Evolutionary conservation across 2,113 vertebrate species (phyloP).

Genomic region (Leiothrix lutea): DNA sequence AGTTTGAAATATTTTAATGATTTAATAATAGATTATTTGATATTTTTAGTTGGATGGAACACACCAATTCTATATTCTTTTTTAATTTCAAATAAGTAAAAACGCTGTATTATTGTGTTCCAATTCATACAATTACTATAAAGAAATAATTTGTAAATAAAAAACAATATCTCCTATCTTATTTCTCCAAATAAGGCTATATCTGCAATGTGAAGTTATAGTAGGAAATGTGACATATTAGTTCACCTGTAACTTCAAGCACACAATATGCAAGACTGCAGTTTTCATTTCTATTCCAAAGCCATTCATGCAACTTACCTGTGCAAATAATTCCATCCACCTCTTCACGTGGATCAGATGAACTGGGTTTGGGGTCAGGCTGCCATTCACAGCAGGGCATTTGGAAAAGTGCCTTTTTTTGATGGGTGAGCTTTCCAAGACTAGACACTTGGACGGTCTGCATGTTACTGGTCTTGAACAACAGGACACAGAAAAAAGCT

Average conservation of each 20-base stretch:
- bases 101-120: not conserved
- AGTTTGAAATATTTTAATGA: slow-evolving; percentile 3
- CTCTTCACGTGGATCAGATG: not conserved
- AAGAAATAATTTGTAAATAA: not conserved
- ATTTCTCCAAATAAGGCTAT: not conserved
- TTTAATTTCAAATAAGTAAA: not conserved
- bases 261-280: not conserved
- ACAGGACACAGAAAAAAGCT: not conserved
- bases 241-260: not conserved
- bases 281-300: not conserved
- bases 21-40: not conserved
- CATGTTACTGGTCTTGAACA: not conserved
- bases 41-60: not conserved
- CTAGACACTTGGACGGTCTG: not conserved
- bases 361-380: not conserved
- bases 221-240: not conserved
- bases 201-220: not conserved
- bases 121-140: not conserved
- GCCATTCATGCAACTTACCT: not conserved
- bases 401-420: not conserved
- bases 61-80: not conserved
- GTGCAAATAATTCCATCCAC: not conserved
- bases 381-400: not conserved
- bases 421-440: not conserved
- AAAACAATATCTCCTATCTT: not conserved